Conservation (phyloP, 2,113 vertebrate species). For the Daboia siamensis region DNA sequence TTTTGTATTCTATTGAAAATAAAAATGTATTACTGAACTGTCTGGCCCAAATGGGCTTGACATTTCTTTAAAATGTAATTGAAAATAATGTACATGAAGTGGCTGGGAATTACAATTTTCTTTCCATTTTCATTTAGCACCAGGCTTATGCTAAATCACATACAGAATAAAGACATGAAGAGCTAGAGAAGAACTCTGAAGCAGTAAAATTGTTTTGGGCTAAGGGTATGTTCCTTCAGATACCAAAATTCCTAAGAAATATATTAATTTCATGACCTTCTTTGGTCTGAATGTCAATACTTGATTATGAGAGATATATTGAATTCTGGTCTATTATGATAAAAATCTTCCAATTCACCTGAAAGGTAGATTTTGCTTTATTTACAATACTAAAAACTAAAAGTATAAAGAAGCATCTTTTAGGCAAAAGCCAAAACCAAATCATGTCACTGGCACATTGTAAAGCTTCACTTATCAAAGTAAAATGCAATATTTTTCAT, state of each 20-base stretch:
- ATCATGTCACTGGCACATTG: not conserved
- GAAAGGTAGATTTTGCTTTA: not conserved
- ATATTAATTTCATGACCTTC: not conserved
- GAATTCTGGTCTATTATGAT: not conserved
- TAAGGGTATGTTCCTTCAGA: not conserved
- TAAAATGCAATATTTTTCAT: not conserved
- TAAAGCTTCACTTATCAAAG: not conserved
- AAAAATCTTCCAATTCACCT: not conserved
- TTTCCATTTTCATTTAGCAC: conserved; percentile 1
- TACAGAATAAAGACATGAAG: not conserved
- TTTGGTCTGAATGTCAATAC: not conserved
- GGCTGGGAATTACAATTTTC: conserved; percentile 7
- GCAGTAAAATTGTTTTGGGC: not conserved
- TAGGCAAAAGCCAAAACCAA: not conserved
- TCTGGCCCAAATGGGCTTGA: conserved; percentile 1
- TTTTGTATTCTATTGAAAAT: not conserved
- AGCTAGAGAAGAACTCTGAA: not conserved
- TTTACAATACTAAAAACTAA: not conserved
- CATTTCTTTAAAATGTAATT: conserved; percentile 21
- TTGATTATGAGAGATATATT: not conserved
- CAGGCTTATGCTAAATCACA: not conserved
- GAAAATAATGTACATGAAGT: conserved; percentile 10
- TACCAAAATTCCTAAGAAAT: not conserved
- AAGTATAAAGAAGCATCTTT: not conserved
- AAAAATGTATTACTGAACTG: conserved; percentile 8